Conservation (phyloP, 2,888 invertebrate species). For the Amorpha juglandis region DNA sequence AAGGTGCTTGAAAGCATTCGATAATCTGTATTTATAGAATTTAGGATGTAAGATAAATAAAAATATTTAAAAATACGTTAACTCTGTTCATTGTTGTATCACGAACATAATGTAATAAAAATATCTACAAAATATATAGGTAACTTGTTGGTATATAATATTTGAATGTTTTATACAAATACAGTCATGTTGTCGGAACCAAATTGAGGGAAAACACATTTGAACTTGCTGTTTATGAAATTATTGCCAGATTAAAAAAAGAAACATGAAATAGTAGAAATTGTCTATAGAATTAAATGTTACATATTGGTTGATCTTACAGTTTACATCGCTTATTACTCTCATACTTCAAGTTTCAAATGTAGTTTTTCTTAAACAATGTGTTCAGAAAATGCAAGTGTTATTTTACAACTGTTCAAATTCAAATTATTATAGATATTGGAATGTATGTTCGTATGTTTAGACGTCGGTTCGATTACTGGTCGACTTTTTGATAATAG, state of each 20-base stretch:
- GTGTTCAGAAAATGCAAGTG: constrained; percentile 68
- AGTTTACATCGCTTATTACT: not conserved
- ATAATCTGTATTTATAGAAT: not conserved
- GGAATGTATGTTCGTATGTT: constrained; percentile 16
- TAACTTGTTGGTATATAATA: constrained; percentile 6
- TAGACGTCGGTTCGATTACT: constrained; percentile 3
- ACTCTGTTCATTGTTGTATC: not conserved
- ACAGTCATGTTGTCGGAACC: constrained; percentile 13
- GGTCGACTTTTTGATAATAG: not conserved
- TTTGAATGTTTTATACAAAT: constrained; percentile 6
- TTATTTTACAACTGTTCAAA: constrained; percentile 64
- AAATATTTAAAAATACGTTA: constrained; percentile 4
- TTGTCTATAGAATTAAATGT: not conserved
- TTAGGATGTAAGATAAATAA: constrained; percentile 1
- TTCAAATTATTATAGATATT: constrained; percentile 51
- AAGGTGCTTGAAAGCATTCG: constrained; percentile 9
- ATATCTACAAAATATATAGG: constrained; percentile 9
- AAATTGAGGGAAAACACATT: constrained; percentile 18
- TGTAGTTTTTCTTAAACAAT: constrained; percentile 55
- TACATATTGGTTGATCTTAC: constrained; percentile 31
- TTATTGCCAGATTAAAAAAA: constrained; percentile 7
- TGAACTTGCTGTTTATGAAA: constrained; percentile 1
- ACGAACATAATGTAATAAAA: constrained; percentile 5
- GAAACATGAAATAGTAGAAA: constrained; percentile 1
- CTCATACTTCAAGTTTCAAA: not conserved